Conservation (phyloP, 2,113 vertebrate genomes). For the Oreotrochilus melanogaster region DNA sequence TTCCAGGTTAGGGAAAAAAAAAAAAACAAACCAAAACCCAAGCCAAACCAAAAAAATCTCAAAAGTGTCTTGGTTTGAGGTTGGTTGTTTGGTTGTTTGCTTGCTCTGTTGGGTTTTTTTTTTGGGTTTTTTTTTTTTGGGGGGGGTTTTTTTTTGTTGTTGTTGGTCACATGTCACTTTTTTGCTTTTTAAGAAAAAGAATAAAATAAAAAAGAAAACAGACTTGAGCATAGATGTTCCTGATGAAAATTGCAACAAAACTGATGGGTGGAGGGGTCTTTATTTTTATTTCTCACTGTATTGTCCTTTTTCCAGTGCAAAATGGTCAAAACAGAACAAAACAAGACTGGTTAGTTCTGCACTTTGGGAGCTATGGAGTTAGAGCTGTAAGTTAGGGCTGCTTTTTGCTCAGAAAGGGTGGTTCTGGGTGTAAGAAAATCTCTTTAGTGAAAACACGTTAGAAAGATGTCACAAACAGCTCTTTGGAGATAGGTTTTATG, state of each 20-base stretch:
- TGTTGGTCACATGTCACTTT: too few relatives aligned
- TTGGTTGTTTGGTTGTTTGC: too few relatives aligned
- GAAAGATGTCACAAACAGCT: not conserved
- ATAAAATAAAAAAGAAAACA: not conserved
- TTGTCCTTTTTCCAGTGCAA: not conserved
- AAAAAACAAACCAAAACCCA: too few relatives aligned
- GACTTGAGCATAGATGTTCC: not conserved
- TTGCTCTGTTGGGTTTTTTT: too few relatives aligned
- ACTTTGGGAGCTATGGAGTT: not conserved
- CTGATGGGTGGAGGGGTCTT: not conserved
- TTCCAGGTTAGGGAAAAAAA: not conserved
- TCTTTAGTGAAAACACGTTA: not conserved
- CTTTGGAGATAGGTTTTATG: not conserved
- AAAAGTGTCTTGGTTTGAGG: not conserved
- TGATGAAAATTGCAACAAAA: not conserved
- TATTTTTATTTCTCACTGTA: not conserved
- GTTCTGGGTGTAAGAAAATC: not conserved
- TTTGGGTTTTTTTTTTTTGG: too few relatives aligned
- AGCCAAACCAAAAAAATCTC: too few relatives aligned
- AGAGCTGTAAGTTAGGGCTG: not conserved
- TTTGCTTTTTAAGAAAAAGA: too few relatives aligned
- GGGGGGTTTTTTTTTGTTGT: too few relatives aligned
- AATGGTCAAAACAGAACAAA: not conserved
- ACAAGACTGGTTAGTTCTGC: not conserved
- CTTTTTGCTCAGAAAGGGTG: not conserved